Conservation (phyloP, 1,140 invertebrate genomes). For the Potamilus streckersoni region DNA sequence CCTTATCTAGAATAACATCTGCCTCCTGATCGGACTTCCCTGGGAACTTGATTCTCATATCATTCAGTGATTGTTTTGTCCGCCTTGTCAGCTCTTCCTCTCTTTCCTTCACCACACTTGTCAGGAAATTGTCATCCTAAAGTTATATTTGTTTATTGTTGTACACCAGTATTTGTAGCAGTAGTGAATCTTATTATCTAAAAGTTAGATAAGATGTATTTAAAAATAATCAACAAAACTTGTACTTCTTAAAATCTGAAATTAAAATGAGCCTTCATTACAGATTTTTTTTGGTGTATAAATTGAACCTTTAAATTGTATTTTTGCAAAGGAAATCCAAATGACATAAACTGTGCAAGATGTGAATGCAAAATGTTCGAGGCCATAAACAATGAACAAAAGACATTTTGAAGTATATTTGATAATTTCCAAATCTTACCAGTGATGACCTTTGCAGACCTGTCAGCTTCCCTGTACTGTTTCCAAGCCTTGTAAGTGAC, state of each 20-base stretch:
- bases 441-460: constrained; percentile 43
- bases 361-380: too few relatives aligned
- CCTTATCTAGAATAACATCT: constrained; percentile 60
- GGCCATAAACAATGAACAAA: too few relatives aligned
- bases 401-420: too few relatives aligned
- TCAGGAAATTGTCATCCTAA: constrained; percentile 50
- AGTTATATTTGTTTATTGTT: constrained; percentile 1
- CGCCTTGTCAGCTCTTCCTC: constrained; percentile 60
- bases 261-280: too few relatives aligned
- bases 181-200: background rate
- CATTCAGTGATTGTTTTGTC: constrained; percentile 58
- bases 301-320: too few relatives aligned
- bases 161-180: background rate
- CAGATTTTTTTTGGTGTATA: too few relatives aligned
- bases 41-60: constrained; percentile 67
- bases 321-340: too few relatives aligned
- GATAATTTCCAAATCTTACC: constrained; percentile 29
- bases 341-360: too few relatives aligned
- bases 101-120: constrained; percentile 49
- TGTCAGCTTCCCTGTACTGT: constrained; percentile 38
- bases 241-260: too few relatives aligned
- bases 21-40: constrained; percentile 65
- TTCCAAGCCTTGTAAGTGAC: constrained; percentile 36
- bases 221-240: background rate
- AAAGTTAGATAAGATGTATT: background rate